Percentiles rank a stretch among this genome's conserved stretches.
Evolutionary conservation across 1,140 invertebrate genomes (phyloP).

Genomic region (Zaprionus ghesquierei): DNA sequence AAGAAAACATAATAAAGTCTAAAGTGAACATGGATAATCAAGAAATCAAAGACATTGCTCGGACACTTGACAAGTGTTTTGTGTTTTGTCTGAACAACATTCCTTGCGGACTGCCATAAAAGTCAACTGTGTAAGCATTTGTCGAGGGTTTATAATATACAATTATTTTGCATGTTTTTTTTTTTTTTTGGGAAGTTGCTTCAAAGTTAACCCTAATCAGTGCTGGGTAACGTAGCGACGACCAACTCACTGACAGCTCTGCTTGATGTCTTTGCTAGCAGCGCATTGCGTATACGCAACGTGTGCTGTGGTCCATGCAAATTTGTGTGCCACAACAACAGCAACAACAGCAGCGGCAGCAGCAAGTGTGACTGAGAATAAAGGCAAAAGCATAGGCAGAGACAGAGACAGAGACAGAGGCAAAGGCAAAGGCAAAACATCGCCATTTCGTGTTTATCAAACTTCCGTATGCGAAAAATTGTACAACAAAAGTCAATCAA

Average conservation of each 20-base stretch:
- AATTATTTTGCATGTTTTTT: constrained; percentile 15
- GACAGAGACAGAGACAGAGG: too few relatives aligned
- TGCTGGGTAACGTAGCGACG: neutral
- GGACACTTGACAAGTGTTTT: neutral
- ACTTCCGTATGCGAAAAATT: constrained; percentile 62
- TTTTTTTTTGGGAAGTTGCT: neutral
- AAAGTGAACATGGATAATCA: neutral
- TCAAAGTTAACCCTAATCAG: constrained; percentile 59
- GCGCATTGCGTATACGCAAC: constrained; percentile 30
- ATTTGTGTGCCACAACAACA: constrained; percentile 13
- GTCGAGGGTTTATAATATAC: constrained; percentile 22
- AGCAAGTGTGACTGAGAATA: constrained; percentile 3
- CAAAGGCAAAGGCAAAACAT: constrained; percentile 28
- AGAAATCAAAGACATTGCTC: too few relatives aligned
- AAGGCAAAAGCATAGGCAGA: too few relatives aligned
- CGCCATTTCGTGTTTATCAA: constrained; percentile 73
- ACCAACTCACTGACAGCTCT: neutral
- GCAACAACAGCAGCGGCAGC: constrained; percentile 10
- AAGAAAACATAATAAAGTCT: neutral
- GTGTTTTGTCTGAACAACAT: neutral
- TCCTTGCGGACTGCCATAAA: constrained; percentile 25
- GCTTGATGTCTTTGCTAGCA: constrained; percentile 21
- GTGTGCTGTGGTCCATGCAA: constrained; percentile 33
- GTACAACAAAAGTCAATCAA: constrained; percentile 71
- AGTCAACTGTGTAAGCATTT: constrained; percentile 44